phyloP scores from a whole-genome alignment of 37 sponge, comb jelly and placozoan species.

The Ianthella basta region DNA sequence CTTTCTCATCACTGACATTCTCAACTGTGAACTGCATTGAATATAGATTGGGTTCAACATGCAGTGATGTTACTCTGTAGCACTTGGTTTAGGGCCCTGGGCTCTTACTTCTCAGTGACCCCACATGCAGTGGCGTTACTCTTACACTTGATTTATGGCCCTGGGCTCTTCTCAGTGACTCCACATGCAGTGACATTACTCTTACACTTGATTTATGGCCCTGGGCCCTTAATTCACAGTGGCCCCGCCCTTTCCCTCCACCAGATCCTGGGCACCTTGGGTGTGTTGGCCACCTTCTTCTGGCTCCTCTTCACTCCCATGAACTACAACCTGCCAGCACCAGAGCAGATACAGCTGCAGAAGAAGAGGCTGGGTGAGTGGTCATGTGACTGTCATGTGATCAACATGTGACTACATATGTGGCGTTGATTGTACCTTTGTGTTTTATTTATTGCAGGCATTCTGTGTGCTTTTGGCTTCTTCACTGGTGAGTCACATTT shows the following conservation, averaged over 20 bases:
- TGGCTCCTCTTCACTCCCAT: constrained; percentile 19
- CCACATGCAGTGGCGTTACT: background rate
- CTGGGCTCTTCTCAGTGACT: background rate
- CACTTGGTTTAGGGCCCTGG: no score
- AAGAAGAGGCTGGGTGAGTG: constrained; percentile 25
- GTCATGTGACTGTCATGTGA: background rate
- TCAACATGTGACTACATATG: background rate
- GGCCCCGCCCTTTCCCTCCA: background rate
- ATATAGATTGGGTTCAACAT: no score
- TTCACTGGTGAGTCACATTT: no score
- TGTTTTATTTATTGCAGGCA: background rate
- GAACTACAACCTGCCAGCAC: constrained; percentile 14
- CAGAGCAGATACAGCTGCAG: constrained; percentile 5
- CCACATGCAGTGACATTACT: background rate
- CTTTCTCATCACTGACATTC: background rate
- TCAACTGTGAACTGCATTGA: no score
- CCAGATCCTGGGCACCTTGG: constrained; percentile 12
- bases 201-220: no score
- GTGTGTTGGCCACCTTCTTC: constrained; percentile 3
- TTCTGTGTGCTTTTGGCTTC: constrained; percentile 21
- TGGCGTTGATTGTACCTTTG: background rate
- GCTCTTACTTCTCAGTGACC: no score
- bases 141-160: background rate
- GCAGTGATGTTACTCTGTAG: no score
- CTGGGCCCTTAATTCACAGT: no score